phyloP scores from a whole-genome alignment of 2,888 invertebrate genomes.

The Dicyrtomina minuta region DNA sequence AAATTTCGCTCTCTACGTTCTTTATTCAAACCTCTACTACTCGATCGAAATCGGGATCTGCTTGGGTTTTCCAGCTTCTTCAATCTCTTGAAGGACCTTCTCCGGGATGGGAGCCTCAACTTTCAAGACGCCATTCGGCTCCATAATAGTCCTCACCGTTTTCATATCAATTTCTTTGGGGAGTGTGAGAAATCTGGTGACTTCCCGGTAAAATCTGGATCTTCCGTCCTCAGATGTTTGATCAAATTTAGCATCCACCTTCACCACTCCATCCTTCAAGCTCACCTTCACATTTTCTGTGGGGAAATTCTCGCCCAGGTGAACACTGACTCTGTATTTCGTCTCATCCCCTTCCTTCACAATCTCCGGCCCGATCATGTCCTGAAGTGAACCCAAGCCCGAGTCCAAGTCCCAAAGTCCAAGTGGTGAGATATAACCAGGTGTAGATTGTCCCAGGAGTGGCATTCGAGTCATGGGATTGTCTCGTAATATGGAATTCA shows the following conservation, averaged over 20 bases:
- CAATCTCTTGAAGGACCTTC: neutral
- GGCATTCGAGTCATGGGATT: neutral
- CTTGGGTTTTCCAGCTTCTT: neutral
- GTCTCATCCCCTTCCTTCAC: conserved; percentile 31
- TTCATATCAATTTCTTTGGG: conserved; percentile 4
- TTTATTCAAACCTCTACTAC: too few species aligned
- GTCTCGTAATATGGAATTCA: conserved; percentile 34
- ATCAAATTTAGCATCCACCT: neutral
- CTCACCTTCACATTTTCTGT: conserved; percentile 54
- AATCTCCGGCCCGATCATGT: conserved; percentile 19
- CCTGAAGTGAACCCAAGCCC: too few species aligned
- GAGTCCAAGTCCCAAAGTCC: too few species aligned
- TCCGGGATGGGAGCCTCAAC: conserved; percentile 7
- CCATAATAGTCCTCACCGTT: conserved; percentile 6
- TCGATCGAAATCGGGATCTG: conserved; percentile 19
- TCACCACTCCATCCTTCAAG: neutral
- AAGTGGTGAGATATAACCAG: too few species aligned
- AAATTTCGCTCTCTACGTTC: too few species aligned
- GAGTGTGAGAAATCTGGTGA: neutral
- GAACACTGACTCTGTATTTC: conserved; percentile 51
- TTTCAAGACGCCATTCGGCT: neutral
- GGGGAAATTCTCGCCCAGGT: conserved; percentile 48
- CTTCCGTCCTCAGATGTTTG: conserved; percentile 1
- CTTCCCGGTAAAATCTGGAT: neutral
- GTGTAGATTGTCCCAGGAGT: too few species aligned